Evolutionary conservation across 2,797 vertebrate genomes (phyloP), one percentile per base, ranked within the genome.

Genomic region (Liparis tanakae): DNA sequence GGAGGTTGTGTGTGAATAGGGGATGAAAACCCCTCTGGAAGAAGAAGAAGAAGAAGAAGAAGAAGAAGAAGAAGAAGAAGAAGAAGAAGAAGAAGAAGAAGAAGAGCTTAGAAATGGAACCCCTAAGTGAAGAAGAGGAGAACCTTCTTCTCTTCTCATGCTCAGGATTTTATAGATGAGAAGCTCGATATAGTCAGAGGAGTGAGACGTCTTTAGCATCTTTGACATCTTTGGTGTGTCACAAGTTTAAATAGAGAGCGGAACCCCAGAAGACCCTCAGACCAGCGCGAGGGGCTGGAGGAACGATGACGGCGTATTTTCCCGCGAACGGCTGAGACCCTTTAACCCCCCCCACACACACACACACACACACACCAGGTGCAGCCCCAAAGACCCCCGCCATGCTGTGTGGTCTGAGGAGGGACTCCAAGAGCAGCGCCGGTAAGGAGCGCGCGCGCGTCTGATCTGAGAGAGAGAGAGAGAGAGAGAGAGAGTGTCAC

Each of bases 361-460:
- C 25, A 30, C 25, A 30, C 25, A 30, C 25, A 30, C 25, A 30
- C 25, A 30, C 25, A 30, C 25, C 25, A 30, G 25, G 25, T 30
- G 25, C 25, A 30, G 25, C 25, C 25, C 25, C 25, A 30, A 30
- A 25, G 5, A 7, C 79, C 82, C 33, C 87, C 88, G 87, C 82
- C 89, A 95, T 95, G 94, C 92, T 95, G 87, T 95, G 94, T 90
- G 94, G 94, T 89, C 92, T 95, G 78, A 92, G 93, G 88, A 93
- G 88, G 86, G 94, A 95, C 86, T 77, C 81, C 84, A 94, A 93
- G 86, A 94, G 83, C 89, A 88, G 88, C 83, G 82, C 86, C 46
- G 94, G 94, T 95, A 93, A 95, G 94, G 94, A 82, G 55, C 25
- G 59, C 64, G 50, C 75, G 48, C 74, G 66, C 77, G 43, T 83